Evolutionary conservation across 2,113 vertebrate species (phyloP), one percentile per base, ranked within the genome.

Genomic region (Axis porcinus): DNA sequence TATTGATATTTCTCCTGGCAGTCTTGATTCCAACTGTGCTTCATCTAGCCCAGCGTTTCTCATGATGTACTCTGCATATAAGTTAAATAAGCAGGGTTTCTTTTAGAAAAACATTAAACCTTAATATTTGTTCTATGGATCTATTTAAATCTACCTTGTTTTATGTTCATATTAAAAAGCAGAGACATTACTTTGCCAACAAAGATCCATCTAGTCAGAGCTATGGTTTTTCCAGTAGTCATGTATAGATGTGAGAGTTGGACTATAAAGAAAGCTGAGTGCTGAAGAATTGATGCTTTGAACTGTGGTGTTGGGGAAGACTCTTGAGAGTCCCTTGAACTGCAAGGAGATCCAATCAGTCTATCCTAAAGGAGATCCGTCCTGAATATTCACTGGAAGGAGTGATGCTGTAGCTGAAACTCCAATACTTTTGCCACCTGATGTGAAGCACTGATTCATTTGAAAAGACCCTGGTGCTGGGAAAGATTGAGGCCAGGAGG

Each of bases 101-200:
- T 78, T 84, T 84, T 40, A 36, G 28, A 95, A 94, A 93, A 70
- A 87, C 50, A 64, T 45, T 67, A 95, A 78, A 64, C 3, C 14
- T 55, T 52, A 83, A 4, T 36, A 50, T 92, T 89, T 85, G 13
- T 74, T 58, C 16, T 67, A 40, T 74, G 67, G 16, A 1, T 93
- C n/a, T 96, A 36, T 67, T 86, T 55, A 45, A 55, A 82, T 21
- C 14, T 43, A 43, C 27, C 43, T 45, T 40, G 16, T 11, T 67
- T 85, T 47, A 52, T 50, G 15, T 64, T 92, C 11, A 45, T 36
- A n/a, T 67, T 67, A n/a, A 64, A n/a, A 64, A 64, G 15, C 33
- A 64, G 62, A 64, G 62, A 64, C 62, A 64, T 64, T 64, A n/a
- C 62, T n/a, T 64, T 64, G 15, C 62, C 62, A 64, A n/a, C 15